Evolutionary conservation across 2,888 invertebrate species (phyloP), one percentile per base, ranked within the genome.

Genomic region (Phalera bucephala): DNA sequence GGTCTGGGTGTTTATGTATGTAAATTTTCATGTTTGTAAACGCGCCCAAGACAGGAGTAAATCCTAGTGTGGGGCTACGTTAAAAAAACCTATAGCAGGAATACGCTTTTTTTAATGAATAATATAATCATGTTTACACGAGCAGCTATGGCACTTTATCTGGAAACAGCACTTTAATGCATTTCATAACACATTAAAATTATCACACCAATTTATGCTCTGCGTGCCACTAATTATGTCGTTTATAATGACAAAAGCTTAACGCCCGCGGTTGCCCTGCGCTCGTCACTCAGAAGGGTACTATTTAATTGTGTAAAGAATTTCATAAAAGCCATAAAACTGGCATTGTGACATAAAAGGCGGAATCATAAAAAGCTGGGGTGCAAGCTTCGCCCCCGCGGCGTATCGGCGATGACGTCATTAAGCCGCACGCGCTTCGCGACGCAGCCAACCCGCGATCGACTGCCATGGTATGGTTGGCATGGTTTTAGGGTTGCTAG

Each of bases 241-340:
- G 73, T 80, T 82, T 72, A 72, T 66, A 69, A 65, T 63, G 64
- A 73, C 72, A 73, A 76, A 76, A 79, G 67, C 62, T 69, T 27
- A 69, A 72, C 72, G 64, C 58, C 57, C 53, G 17, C 65, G 54
- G 58, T 73, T 66, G 67, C 69, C 62, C 60, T 62, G 61, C 62
- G 60, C 64, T 67, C 66, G 64, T 65, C 66, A 50, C 23, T 25
- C 26, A 41, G 56, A 68, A 70, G 80, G 76, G 80, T 68, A 73
- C 55, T 65, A 75, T 69, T 82, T 82, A 78, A 84, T 82, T 78
- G 83, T 78, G 81, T 80, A 77, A 81, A 79, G 75, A 78, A 80
- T 80, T 80, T 74, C 68, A 75, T 79, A 80, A 78, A 77, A 74
- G 80, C 77, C 63, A 80, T 84, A 82, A 84, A 86, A 81, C 72